phyloP scores from a whole-genome alignment of 2,113 vertebrate species.

The Trematocara variabile region DNA sequence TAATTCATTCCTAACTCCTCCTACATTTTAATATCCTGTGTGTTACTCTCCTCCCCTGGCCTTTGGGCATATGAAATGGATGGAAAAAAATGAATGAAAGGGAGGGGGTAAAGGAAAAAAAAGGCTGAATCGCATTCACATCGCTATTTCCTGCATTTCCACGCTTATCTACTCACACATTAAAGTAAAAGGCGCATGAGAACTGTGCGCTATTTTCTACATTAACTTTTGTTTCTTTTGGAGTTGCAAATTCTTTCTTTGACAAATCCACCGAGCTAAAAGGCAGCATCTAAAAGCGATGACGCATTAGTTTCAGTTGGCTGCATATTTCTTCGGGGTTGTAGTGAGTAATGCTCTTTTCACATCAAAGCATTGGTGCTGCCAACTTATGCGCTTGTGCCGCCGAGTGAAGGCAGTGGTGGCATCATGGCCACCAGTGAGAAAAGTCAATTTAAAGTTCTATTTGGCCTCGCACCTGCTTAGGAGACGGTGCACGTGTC shows the following conservation, averaged over 20 bases:
- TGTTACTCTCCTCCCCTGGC: not conserved
- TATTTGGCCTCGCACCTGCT: slow-evolving; percentile 13
- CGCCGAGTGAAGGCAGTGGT: slow-evolving; percentile 35
- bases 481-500: not conserved
- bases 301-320: slow-evolving; percentile 26
- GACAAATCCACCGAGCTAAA: not conserved
- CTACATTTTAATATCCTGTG: not conserved
- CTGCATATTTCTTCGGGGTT: slow-evolving; percentile 25
- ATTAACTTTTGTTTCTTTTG: not conserved
- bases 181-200: not conserved
- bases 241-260: not conserved
- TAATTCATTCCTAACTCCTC: slow-evolving; percentile 13
- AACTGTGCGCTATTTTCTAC: not conserved
- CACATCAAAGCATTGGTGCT: slow-evolving; percentile 22
- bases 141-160: not conserved
- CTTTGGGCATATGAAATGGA: not conserved
- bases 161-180: not conserved
- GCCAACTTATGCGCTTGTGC: slow-evolving; percentile 23
- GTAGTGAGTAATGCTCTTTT: slow-evolving; percentile 29
- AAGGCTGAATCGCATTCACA: not conserved
- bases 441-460: slow-evolving; percentile 62
- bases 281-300: not conserved
- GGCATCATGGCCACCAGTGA: slow-evolving; percentile 29
- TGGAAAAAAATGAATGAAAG: not conserved
- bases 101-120: not conserved